Percentiles rank a stretch among this genome's conserved stretches.
phyloP scores from a whole-genome alignment of 2,797 vertebrate species.

The Danio tinwini region DNA sequence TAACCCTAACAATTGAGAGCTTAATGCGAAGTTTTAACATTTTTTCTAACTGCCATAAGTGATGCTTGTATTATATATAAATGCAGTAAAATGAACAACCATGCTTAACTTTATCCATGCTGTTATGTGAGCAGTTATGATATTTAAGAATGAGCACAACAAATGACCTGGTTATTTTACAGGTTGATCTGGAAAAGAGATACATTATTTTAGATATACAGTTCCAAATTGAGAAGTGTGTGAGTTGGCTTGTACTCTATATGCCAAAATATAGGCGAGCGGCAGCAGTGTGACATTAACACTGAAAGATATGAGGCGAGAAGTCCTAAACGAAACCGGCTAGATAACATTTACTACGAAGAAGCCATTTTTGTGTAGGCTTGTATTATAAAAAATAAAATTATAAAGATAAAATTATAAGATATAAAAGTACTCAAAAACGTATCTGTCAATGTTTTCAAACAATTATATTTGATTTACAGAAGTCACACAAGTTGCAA shows the following conservation, averaged over 20 bases:
- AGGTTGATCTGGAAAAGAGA: constrained; percentile 15
- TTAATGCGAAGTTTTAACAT: too few relatives aligned
- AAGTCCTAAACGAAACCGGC: too few relatives aligned
- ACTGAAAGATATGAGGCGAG: constrained; percentile 34
- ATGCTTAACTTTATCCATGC: neutral
- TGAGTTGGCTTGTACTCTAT: neutral
- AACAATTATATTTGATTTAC: too few relatives aligned
- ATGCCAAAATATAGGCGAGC: neutral
- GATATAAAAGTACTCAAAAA: too few relatives aligned
- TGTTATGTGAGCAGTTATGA: neutral
- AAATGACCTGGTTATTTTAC: neutral
- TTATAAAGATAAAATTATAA: too few relatives aligned
- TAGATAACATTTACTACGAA: neutral
- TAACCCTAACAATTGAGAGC: too few relatives aligned
- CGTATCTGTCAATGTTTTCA: too few relatives aligned
- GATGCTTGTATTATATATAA: neutral
- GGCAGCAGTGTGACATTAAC: neutral
- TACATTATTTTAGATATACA: neutral
- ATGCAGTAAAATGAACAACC: neutral
- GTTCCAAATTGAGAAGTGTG: neutral
- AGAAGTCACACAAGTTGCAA: too few relatives aligned
- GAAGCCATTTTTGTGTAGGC: too few relatives aligned
- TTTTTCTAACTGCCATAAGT: neutral
- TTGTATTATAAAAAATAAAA: too few relatives aligned
- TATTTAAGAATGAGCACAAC: neutral